Base-by-base conservation (phyloP, 2,888 invertebrate genomes). In the Agrochola litura region DNA sequence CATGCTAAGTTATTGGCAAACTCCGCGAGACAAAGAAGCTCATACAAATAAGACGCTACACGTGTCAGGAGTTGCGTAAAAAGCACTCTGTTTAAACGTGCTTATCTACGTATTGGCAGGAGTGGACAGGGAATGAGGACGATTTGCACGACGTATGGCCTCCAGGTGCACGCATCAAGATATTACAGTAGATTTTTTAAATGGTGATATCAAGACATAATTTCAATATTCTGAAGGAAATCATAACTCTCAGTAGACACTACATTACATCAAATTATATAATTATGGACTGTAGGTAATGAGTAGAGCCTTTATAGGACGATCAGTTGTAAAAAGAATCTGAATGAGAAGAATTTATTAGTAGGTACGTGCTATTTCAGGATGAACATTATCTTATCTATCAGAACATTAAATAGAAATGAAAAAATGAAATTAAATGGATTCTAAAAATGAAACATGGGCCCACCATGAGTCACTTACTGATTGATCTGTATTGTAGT, bases 1-100 rank as follows among this genome's bases (percentile, higher is more conserved):
- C 86, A 79, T 87, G 85, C 76, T 77, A 85, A 87, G 88, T 81
- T 83, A 81, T 81, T 86, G 86, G 79, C 77, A 85, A 87, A 87
- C 83, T 66, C 56, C 22, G 22, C 76, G 76, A 88, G 79, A 85
- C 88, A 88, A 88, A 85, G 88, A 86, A 85, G 73, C 82, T 82
- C 79, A 79, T 85, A 79, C 82, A 88, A 86, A 84, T 86, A 84
- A 76, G 74, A 82, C 65, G 66, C 66, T 76, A 82, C 88, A 85
- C 85, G 85, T 87, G 87, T 85, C 66, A 66, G 65, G 60, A 71
- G 82, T 86, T 88, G 81, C 88, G 87, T 71, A 85, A 88, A 82
- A 80, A 82, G 76, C 71, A 78, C 67, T 78, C 73, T 76, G 79
- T 81, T 64, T 71, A 84, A 82, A 87, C 80, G 77, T 76, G 79